Percentiles rank a stretch among this genome's conserved stretches.
Evolutionary conservation across 2,888 invertebrate species (phyloP).

Genomic region (Portevinia maculata): DNA sequence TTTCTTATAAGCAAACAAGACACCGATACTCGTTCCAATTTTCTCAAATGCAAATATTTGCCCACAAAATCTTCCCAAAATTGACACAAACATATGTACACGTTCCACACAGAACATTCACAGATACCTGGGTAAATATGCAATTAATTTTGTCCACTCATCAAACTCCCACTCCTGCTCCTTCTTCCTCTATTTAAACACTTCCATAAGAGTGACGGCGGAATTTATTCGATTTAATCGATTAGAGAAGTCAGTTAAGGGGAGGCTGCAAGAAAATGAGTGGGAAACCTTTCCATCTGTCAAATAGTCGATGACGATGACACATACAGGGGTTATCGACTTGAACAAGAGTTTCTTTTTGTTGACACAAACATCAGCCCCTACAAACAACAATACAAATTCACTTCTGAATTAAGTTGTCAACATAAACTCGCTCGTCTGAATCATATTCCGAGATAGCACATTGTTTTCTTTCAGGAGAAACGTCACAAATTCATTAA

Average conservation of each 20-base stretch:
- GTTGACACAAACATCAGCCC: not conserved
- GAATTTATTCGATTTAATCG: slow-evolving; percentile 56
- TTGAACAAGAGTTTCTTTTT: slow-evolving; percentile 1
- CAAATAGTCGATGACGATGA: slow-evolving; percentile 26
- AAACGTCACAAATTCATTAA: slow-evolving; percentile 62
- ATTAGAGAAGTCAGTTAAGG: slow-evolving; percentile 6
- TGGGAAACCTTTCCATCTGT: slow-evolving; percentile 49
- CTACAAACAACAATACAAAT: not conserved
- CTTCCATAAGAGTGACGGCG: slow-evolving; percentile 9
- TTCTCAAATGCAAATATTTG: slow-evolving; percentile 60
- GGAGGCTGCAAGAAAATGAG: slow-evolving; percentile 7
- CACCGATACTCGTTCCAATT: slow-evolving; percentile 37
- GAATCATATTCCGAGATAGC: slow-evolving; percentile 30
- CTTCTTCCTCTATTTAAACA: slow-evolving; percentile 21
- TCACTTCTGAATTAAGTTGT: slow-evolving; percentile 20
- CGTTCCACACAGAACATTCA: not conserved
- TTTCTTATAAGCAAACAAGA: slow-evolving; percentile 16
- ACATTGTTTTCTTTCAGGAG: slow-evolving; percentile 25
- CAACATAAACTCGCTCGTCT: slow-evolving; percentile 22
- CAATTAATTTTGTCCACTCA: slow-evolving; percentile 58
- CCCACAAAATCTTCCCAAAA: slow-evolving; percentile 43
- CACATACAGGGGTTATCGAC: slow-evolving; percentile 54
- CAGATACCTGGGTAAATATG: slow-evolving; percentile 57
- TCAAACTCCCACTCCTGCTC: not conserved
- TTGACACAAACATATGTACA: slow-evolving; percentile 26